These are phyloP conservation scores for Itoplectis maculator DNA, from an alignment of 2,888 invertebrate genomes.

Conservation along the genomic window DNA sequence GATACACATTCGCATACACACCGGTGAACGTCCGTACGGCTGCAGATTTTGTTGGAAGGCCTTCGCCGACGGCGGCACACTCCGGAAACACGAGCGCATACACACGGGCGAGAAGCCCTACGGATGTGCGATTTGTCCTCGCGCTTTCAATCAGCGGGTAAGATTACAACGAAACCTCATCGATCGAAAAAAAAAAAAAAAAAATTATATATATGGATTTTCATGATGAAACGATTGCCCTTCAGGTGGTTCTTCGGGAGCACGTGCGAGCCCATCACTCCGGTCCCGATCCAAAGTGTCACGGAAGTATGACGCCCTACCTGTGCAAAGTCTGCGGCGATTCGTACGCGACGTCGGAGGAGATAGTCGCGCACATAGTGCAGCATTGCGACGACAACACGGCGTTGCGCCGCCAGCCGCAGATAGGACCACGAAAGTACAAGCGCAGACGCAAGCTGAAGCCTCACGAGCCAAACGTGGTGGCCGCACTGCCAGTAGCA, in stretches of 20 bases:
- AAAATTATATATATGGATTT: no score
- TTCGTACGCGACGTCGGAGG: slow-evolving; percentile 89
- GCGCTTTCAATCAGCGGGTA: slow-evolving; percentile 93
- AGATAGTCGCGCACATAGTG: slow-evolving; percentile 92
- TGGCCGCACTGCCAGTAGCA: slow-evolving; percentile 58
- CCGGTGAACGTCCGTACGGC: slow-evolving; percentile 93
- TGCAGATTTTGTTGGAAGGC: slow-evolving; percentile 96
- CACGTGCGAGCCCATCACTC: slow-evolving; percentile 95
- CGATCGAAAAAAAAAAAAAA: no score
- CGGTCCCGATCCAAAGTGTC: slow-evolving; percentile 89
- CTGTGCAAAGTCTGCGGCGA: slow-evolving; percentile 92
- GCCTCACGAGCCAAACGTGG: slow-evolving; percentile 85
- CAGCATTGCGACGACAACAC: slow-evolving; percentile 95
- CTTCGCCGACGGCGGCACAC: slow-evolving; percentile 94
- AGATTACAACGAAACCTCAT: slow-evolving; percentile 58
- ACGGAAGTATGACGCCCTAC: slow-evolving; percentile 88
- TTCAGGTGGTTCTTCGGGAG: slow-evolving; percentile 91
- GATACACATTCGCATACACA: slow-evolving; percentile 94
- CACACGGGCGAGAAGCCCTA: slow-evolving; percentile 95
- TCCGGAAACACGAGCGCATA: slow-evolving; percentile 94
- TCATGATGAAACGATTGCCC: no score
- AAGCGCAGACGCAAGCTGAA: slow-evolving; percentile 92
- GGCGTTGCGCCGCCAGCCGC: slow-evolving; percentile 91
- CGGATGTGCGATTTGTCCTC: slow-evolving; percentile 94
- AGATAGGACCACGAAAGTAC: slow-evolving; percentile 92